Percentiles rank a stretch among this genome's conserved stretches.
phyloP scores from a whole-genome alignment of 2,113 vertebrate species.

The Pimephales promelas region DNA sequence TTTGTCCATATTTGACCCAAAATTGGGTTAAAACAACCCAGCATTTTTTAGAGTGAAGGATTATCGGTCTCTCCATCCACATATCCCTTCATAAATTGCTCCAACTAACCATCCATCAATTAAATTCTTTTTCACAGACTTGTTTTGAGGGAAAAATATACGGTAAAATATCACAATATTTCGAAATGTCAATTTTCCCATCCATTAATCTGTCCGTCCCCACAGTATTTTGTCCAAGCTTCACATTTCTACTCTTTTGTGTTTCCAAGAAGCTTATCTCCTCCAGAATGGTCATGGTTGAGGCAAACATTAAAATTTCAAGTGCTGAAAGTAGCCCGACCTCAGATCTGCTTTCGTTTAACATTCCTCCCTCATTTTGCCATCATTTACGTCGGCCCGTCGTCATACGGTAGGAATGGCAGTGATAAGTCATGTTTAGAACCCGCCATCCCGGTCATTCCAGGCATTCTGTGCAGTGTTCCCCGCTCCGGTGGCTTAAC shows the following conservation, averaged over 20 bases:
- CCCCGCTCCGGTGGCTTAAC: constrained; percentile 21
- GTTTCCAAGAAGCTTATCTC: constrained; percentile 24
- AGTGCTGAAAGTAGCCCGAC: constrained; percentile 10
- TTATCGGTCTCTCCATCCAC: neutral
- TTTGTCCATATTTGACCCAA: too few relatives aligned
- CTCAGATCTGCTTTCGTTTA: constrained; percentile 51
- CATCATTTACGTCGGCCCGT: constrained; percentile 24
- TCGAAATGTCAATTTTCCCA: neutral
- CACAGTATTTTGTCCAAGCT: neutral
- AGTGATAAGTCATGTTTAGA: constrained; percentile 15
- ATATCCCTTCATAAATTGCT: neutral
- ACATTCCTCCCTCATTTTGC: constrained; percentile 39
- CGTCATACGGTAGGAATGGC: constrained; percentile 29
- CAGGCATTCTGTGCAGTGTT: constrained; percentile 41
- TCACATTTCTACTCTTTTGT: neutral
- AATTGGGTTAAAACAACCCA: too few relatives aligned
- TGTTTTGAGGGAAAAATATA: neutral
- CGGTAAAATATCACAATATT: neutral
- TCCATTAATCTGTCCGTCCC: neutral
- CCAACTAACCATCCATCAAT: neutral
- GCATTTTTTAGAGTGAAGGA: too few relatives aligned
- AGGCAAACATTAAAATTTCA: constrained; percentile 19
- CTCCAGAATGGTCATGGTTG: constrained; percentile 12
- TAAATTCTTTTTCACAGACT: neutral
- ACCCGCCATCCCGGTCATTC: constrained; percentile 22